Percentiles rank a stretch among this genome's conserved stretches.
Conservation (phyloP, 2,797 vertebrate genomes). For the Leptoclinus maculatus region DNA sequence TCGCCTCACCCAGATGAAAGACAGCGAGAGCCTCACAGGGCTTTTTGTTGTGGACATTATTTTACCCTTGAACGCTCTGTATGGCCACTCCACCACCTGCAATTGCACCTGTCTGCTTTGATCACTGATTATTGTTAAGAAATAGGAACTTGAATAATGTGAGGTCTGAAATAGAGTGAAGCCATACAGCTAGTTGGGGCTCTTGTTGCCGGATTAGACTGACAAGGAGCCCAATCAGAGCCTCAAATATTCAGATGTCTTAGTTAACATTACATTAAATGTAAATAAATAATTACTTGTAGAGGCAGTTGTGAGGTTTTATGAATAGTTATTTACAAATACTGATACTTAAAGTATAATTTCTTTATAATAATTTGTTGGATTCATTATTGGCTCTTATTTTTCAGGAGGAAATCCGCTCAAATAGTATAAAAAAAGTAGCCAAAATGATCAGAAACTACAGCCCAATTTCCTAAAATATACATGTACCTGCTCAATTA, state of each 20-base stretch:
- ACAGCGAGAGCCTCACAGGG: slow-evolving; percentile 39
- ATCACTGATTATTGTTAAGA: slow-evolving; percentile 54
- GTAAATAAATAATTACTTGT: not conserved
- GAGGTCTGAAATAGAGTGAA: not conserved
- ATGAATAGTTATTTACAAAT: not conserved
- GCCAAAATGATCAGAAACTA: too few species aligned
- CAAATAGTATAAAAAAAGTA: too few species aligned
- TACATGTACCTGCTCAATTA: not conserved
- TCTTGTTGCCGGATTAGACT: not conserved
- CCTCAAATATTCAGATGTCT: not conserved
- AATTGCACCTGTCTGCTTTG: slow-evolving; percentile 63
- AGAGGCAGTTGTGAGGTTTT: not conserved
- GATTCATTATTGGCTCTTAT: too few species aligned
- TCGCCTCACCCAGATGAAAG: slow-evolving; percentile 69
- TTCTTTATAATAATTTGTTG: too few species aligned
- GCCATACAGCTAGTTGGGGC: not conserved
- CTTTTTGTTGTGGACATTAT: slow-evolving; percentile 70
- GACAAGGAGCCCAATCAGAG: not conserved
- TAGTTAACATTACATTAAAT: not conserved
- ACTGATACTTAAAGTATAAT: too few species aligned
- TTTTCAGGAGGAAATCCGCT: too few species aligned
- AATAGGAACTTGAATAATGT: slow-evolving; percentile 45
- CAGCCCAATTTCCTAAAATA: not conserved
- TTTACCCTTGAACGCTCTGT: slow-evolving; percentile 30
- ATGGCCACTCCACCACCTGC: slow-evolving; percentile 57